Percentiles rank a stretch among this genome's conserved stretches.
Evolutionary conservation across 2,888 invertebrate genomes (phyloP).

Genomic region (Agonum fuliginosum): DNA sequence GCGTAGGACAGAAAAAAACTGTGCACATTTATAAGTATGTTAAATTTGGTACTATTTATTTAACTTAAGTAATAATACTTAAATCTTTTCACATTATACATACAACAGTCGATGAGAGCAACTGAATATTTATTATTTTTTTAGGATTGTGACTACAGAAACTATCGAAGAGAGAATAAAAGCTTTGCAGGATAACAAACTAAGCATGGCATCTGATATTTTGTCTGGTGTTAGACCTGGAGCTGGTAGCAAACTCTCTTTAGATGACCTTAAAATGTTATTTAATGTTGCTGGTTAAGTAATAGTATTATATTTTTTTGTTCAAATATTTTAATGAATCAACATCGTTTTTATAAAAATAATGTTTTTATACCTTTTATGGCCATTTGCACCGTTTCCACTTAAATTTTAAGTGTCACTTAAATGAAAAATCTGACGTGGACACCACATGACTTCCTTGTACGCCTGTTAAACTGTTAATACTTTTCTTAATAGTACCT

Average conservation of each 20-base stretch:
- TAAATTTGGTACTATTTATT: constrained; percentile 4
- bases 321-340: too few species aligned
- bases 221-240: constrained; percentile 81
- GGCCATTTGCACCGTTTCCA: too few species aligned
- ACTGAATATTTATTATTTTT: constrained; percentile 15
- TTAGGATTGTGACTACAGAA: constrained; percentile 86
- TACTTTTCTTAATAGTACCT: too few species aligned
- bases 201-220: constrained; percentile 85
- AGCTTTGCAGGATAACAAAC: constrained; percentile 86
- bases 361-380: too few species aligned
- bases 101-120: too few species aligned
- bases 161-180: constrained; percentile 93
- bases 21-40: constrained; percentile 89
- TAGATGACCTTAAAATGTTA: constrained; percentile 85
- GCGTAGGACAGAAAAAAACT: constrained; percentile 89
- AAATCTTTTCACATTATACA: too few species aligned
- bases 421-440: too few species aligned
- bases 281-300: constrained; percentile 74
- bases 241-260: constrained; percentile 81
- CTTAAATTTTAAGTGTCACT: too few species aligned
- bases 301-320: background rate
- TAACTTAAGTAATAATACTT: too few species aligned
- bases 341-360: too few species aligned
- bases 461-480: too few species aligned
- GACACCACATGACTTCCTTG: too few species aligned